Conservation (phyloP, 1,140 invertebrate species). For the Meloidogyne chitwoodi region DNA sequence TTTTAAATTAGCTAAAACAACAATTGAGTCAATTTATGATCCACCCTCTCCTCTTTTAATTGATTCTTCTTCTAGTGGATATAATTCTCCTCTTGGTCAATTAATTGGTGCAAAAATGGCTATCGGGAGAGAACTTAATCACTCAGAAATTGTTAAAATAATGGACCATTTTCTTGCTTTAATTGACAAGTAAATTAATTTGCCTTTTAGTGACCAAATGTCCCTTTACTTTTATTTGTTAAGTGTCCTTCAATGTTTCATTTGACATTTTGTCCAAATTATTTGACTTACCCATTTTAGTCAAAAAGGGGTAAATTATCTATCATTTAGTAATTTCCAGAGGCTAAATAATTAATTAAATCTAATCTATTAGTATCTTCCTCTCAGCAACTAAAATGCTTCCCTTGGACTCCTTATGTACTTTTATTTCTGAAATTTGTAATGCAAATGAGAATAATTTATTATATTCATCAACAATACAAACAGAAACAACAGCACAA, state of each 20-base stretch:
- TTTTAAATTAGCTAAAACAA: slow-evolving; percentile 4
- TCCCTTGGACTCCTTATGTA: slow-evolving; percentile 2
- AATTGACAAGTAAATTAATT: slow-evolving; percentile 14
- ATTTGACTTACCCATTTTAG: too few species aligned
- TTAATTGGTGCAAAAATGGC: not conserved
- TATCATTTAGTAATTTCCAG: too few species aligned
- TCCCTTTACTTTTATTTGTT: too few species aligned
- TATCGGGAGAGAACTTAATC: not conserved
- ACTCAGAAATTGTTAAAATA: not conserved
- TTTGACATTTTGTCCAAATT: too few species aligned
- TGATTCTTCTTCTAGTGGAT: not conserved
- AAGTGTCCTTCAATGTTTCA: too few species aligned
- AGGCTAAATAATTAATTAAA: too few species aligned
- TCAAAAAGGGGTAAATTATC: too few species aligned
- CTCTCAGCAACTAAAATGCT: not conserved
- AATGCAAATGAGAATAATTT: slow-evolving; percentile 4
- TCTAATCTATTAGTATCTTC: slow-evolving; percentile 2
- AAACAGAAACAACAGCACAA: slow-evolving; percentile 9
- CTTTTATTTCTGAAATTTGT: not conserved
- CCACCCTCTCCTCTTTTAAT: not conserved
- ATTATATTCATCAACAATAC: slow-evolving; percentile 3
- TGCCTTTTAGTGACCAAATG: too few species aligned
- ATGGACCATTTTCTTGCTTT: slow-evolving; percentile 4
- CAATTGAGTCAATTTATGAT: slow-evolving; percentile 9
- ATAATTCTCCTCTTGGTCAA: not conserved